phyloP scores from a whole-genome alignment of 2,797 vertebrate species.

The Anguilla pacifica region DNA sequence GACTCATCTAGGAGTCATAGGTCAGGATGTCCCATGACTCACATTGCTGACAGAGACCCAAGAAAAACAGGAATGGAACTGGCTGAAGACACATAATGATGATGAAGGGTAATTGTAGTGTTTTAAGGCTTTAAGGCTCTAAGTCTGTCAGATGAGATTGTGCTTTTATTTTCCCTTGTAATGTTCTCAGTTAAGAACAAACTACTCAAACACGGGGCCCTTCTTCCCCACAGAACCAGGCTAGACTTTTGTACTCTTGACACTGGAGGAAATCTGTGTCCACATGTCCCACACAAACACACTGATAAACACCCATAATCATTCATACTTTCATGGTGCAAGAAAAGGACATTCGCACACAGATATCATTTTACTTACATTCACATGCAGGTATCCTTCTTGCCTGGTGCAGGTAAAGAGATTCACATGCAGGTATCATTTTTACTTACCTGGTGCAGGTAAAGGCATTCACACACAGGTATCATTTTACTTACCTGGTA shows the following conservation, averaged over 20 bases:
- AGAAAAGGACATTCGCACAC: neutral
- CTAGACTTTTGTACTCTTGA: constrained; percentile 12
- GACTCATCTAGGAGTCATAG: neutral
- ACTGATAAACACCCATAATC: neutral
- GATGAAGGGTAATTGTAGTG: constrained; percentile 11
- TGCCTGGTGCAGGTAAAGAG: neutral
- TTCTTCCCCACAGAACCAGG: constrained; percentile 8
- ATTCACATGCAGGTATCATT: neutral
- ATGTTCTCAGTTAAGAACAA: neutral
- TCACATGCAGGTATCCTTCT: neutral
- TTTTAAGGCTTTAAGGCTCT: constrained; percentile 1
- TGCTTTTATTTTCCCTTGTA: constrained; percentile 1
- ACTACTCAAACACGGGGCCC: neutral
- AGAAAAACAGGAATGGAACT: neutral
- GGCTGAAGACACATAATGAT: neutral
- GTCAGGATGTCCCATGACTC: neutral
- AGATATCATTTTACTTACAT: neutral
- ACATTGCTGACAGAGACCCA: neutral
- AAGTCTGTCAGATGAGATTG: neutral
- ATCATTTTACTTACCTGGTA: neutral
- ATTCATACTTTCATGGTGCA: constrained; percentile 8
- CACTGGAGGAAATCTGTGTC: constrained; percentile 14
- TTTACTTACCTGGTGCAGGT: neutral
- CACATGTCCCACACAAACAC: constrained; percentile 22
- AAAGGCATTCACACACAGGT: neutral